Evolutionary conservation across 2,113 vertebrate genomes (phyloP), one percentile per base, ranked within the genome.

Genomic region (Myotis davidii): DNA sequence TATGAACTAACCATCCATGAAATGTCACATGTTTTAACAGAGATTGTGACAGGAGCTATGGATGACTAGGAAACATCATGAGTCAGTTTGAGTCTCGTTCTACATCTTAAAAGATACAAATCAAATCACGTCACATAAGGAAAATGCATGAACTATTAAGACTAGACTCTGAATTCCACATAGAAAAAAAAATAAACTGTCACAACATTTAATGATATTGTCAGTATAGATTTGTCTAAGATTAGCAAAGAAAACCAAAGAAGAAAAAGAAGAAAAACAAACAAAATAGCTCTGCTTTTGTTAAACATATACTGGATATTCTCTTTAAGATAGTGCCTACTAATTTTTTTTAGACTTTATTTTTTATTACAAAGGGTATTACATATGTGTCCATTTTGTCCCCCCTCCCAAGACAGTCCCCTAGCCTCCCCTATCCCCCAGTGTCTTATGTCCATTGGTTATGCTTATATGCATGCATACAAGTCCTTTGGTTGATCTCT

Each of bases 111-210:
- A 94, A 94, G 37, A 59, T 74, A 82, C 23, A 87, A 70, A 93
- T 97, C 72, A 91, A 96, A 94, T 79, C 50, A 81, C 3, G 84
- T 86, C 34, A 83, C 39, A 88, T 59, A 89, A 94, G 50, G 45
- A 81, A 87, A 85, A 70, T 59, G 25, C 42, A 72, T 1, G 21
- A 70, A 61, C 48, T 69, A 42, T 74, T 95, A 56, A 94, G 25
- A n/a, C 69, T 73, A 73, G 42, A 94, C 81, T 73, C 42, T 85
- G 29, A 88, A 92, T 65, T 89, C 34, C 67, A 91, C 56, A 89
- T 45, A 79, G n/a, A 25, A 93, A 88, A 88, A 88, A 50, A 90
- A 72, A 74, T 11, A 73, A 85, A 21, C 8, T 69, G 25, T 73
- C 42, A 65, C 13, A 92, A 79, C 52, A 84, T 84, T 93, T 90